Conservation (phyloP, 2,888 invertebrate genomes). For the Tetranychus piercei region DNA sequence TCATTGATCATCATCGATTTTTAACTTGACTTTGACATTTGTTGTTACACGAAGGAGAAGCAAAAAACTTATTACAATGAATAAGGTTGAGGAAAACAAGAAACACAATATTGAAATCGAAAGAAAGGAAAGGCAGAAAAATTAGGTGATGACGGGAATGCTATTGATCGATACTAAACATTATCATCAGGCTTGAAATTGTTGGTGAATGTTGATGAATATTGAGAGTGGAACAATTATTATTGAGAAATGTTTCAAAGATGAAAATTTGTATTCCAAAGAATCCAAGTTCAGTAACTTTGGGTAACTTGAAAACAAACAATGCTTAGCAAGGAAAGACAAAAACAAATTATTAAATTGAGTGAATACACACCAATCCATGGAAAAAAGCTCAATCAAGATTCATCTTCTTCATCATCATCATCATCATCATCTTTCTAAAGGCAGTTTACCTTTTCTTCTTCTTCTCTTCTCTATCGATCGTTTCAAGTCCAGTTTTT, state of each 20-base stretch:
- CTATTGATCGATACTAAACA: neutral
- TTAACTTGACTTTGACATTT: neutral
- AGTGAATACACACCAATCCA: neutral
- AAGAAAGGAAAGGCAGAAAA: neutral
- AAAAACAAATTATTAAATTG: neutral
- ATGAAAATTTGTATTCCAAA: neutral
- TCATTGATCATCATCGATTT: neutral
- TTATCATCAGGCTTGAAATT: no score
- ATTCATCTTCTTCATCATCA: no score
- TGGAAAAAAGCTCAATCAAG: no score
- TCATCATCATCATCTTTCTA: no score
- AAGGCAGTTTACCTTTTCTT: no score
- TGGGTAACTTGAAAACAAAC: neutral
- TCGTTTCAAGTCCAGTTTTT: no score
- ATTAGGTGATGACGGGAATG: neutral
- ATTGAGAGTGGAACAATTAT: no score
- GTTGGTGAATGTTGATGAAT: no score
- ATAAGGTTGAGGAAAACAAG: neutral
- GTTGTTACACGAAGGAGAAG: neutral
- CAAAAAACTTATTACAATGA: neutral
- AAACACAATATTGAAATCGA: neutral
- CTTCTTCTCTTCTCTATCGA: no score
- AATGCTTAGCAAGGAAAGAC: neutral
- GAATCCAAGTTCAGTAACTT: no score
- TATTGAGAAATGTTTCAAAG: no score